phyloP scores from a whole-genome alignment of 2,888 invertebrate genomes.

The Pandemis corylana region DNA sequence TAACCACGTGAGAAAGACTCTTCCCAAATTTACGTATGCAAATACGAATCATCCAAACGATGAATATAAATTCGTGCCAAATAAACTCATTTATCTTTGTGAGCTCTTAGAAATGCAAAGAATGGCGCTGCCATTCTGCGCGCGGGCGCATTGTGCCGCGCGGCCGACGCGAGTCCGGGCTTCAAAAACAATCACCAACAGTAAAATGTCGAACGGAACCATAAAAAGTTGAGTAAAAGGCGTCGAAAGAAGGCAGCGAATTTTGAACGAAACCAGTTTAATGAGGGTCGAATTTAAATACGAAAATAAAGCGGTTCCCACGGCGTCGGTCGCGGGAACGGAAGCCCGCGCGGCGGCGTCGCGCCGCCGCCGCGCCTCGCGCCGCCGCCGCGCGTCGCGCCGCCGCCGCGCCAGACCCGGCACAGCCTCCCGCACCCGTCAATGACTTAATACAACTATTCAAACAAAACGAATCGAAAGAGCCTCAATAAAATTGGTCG shows the following conservation, averaged over 20 bases:
- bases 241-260: slow-evolving; percentile 85
- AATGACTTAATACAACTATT: slow-evolving; percentile 37
- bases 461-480: slow-evolving; percentile 53
- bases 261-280: slow-evolving; percentile 84
- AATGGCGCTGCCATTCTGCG: slow-evolving; percentile 64
- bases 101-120: slow-evolving; percentile 62
- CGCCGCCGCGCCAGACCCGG: slow-evolving; percentile 50
- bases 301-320: slow-evolving; percentile 84
- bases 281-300: slow-evolving; percentile 85
- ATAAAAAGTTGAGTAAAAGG: slow-evolving; percentile 85
- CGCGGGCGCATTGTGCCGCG: slow-evolving; percentile 64
- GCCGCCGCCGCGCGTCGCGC: slow-evolving; percentile 48
- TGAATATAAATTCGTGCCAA: slow-evolving; percentile 35
- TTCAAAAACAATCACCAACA: slow-evolving; percentile 72
- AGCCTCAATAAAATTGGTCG: slow-evolving; percentile 66
- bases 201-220: slow-evolving; percentile 83
- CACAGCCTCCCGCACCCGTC: slow-evolving; percentile 33
- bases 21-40: slow-evolving; percentile 14
- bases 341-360: slow-evolving; percentile 72
- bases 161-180: slow-evolving; percentile 72
- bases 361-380: slow-evolving; percentile 56
- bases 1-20: slow-evolving; percentile 21
- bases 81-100: slow-evolving; percentile 47
- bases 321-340: slow-evolving; percentile 83
- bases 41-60: slow-evolving; percentile 30